A percentile compares a stretch with the other conserved stretches of the same genome.
Evolutionary conservation across 37 sponge, comb jelly and placozoan genomes (phyloP).

Genomic region (Crambe crambe): DNA sequence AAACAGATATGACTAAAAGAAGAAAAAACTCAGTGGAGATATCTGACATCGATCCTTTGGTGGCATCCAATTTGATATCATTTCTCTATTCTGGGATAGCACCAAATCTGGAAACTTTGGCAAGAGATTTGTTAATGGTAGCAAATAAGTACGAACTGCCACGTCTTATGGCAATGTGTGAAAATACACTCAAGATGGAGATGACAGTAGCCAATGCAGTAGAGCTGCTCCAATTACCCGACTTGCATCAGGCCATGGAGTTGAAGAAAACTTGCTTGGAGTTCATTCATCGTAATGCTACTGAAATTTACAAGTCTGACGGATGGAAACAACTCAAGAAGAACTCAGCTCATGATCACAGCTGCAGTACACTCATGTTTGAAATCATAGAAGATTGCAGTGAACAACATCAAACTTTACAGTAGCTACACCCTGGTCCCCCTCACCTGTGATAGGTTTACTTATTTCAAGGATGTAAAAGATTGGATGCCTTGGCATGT

Average conservation of each 20-base stretch:
- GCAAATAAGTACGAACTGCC: constrained; percentile 7
- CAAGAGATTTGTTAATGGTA: background rate
- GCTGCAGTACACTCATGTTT: background rate
- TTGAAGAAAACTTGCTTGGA: background rate
- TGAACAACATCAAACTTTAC: no score
- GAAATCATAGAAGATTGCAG: background rate
- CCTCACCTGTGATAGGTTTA: no score
- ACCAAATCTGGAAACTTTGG: constrained; percentile 1
- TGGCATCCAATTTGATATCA: background rate
- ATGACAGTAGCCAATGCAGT: background rate
- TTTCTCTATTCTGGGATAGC: constrained; percentile 5
- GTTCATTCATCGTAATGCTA: background rate
- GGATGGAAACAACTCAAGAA: background rate
- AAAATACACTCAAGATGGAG: background rate
- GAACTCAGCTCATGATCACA: background rate
- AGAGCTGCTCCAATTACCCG: background rate
- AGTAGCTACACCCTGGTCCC: no score
- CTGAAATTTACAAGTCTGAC: background rate
- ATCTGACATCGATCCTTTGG: constrained; percentile 1
- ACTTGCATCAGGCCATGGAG: background rate
- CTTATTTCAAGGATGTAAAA: no score
- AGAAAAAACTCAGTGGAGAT: background rate
- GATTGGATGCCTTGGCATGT: no score
- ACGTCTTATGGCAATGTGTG: constrained; percentile 1
- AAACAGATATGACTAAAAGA: background rate